Conservation (phyloP, 2,113 vertebrate species). For the Corythoichthys intestinalis region DNA sequence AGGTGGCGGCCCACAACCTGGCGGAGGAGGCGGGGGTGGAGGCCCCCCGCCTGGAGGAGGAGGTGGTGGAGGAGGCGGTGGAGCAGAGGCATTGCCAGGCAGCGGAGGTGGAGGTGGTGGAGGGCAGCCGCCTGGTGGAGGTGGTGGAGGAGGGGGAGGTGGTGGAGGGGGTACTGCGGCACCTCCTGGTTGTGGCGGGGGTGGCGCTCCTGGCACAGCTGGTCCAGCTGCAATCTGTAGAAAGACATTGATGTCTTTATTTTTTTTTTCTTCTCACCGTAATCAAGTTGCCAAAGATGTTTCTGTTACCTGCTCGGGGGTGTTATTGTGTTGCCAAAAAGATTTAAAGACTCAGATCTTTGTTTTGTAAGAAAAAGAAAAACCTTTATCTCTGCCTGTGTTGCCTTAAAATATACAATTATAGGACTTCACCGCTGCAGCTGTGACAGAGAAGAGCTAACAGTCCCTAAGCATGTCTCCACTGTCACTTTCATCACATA, state of each 20-base stretch:
- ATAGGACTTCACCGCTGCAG: slow-evolving; percentile 35
- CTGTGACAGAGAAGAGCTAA: slow-evolving; percentile 37
- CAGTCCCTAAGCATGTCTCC: slow-evolving; percentile 38
- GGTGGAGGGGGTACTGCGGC: slow-evolving; percentile 52
- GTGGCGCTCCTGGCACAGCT: slow-evolving; percentile 30
- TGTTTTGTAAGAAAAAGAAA: neutral
- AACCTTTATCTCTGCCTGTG: neutral
- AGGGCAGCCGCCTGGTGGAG: slow-evolving; percentile 52
- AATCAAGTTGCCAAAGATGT: slow-evolving; percentile 7
- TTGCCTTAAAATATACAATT: slow-evolving; percentile 1
- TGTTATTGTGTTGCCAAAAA: slow-evolving; percentile 5
- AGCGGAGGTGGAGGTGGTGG: slow-evolving; percentile 64
- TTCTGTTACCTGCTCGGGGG: neutral
- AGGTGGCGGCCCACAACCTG: slow-evolving; percentile 65
- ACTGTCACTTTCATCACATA: slow-evolving; percentile 24
- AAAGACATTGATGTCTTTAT: neutral
- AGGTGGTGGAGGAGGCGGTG: slow-evolving; percentile 57
- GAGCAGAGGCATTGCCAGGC: slow-evolving; percentile 42
- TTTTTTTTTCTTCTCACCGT: neutral
- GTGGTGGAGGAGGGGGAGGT: slow-evolving; percentile 55
- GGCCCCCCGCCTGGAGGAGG: slow-evolving; percentile 59
- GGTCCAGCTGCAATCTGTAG: slow-evolving; percentile 65
- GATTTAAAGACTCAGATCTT: slow-evolving; percentile 4
- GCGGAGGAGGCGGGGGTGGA: slow-evolving; percentile 70
- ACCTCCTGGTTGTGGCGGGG: slow-evolving; percentile 51